Base-by-base conservation (phyloP, 2,113 vertebrate species). In the Mormyrus lacerda region DNA sequence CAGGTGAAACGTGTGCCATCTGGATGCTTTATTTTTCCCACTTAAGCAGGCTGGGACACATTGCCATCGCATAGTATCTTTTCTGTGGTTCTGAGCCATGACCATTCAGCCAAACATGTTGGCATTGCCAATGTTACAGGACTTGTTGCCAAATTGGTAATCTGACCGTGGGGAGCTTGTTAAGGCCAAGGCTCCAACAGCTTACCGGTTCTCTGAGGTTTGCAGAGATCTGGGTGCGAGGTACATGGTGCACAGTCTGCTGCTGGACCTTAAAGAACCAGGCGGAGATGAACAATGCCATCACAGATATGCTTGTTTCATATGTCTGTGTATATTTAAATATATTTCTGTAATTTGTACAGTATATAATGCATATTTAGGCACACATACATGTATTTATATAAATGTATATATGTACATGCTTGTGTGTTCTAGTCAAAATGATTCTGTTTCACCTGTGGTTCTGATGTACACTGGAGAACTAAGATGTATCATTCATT, bases 391-490 rank as follows among this genome's bases (percentile, higher is more conserved):
- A 45, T 89, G 91, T n/a, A 90, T 92, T 92, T 92, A 91, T 93
- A 91, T 89, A 1, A 83, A 91, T 88, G 69, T 61, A 13, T 83
- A n/a, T 89, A 48, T 11, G 4, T 85, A 48, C 91, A 91, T 94
- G 92, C 91, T 39, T 73, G 92, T 93, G 94, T 94, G 94, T 93
- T 90, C 10, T 85, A 88, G 92, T 93, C 89, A 89, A 93, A 95
- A 93, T 91, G 90, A 48, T 65, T 88, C 93, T 91, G 92, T 92
- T 89, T 94, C 94, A 93, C 92, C 93, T 95, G 94, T 95, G 95
- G 94, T 83, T 95, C 95, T 94, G 93, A 94, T 95, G 94, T 95
- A 96, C 96, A 96, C 96, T 96, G 95, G 96, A 96, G 94, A 94
- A 94, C 93, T 94, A 90, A 94, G 89, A 94, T 95, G 94, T 95